Percentiles rank a stretch among this genome's conserved stretches.
Conservation (phyloP, 2,888 invertebrate species). For the Orthosia gothica region DNA sequence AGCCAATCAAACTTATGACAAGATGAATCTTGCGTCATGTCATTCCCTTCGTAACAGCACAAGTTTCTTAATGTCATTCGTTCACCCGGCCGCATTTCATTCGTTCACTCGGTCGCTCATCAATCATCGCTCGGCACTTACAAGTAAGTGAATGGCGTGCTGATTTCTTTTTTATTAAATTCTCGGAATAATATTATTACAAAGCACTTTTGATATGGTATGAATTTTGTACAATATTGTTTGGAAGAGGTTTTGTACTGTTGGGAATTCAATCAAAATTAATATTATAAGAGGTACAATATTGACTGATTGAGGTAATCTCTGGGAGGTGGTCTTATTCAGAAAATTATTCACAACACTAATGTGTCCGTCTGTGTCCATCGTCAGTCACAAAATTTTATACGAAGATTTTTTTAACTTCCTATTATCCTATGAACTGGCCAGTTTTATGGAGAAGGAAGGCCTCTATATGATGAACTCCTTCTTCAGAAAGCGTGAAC, state of each 20-base stretch:
- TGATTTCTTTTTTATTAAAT: conserved; percentile 42
- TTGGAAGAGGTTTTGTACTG: background rate
- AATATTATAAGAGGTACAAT: too few species aligned
- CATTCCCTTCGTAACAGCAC: conserved; percentile 13
- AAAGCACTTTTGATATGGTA: background rate
- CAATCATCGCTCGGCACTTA: conserved; percentile 51
- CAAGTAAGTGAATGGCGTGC: conserved; percentile 38
- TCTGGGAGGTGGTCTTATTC: too few species aligned
- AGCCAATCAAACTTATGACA: conserved; percentile 14
- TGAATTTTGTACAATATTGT: conserved; percentile 2
- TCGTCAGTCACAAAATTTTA: too few species aligned
- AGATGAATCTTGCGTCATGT: conserved; percentile 17
- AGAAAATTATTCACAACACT: too few species aligned
- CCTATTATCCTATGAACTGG: too few species aligned
- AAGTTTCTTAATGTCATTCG: conserved; percentile 25
- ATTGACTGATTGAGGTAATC: too few species aligned
- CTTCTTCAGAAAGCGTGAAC: too few species aligned
- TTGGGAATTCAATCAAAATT: too few species aligned
- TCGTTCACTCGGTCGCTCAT: conserved; percentile 40
- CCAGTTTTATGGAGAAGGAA: too few species aligned
- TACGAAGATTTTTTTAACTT: too few species aligned
- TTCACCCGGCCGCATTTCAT: conserved; percentile 34
- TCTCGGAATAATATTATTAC: conserved; percentile 27
- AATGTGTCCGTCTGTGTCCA: too few species aligned
- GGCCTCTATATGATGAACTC: too few species aligned